These are phyloP conservation scores for Eudemis profundana DNA, from an alignment of 2,888 invertebrate species.

Conservation along the genomic window DNA sequence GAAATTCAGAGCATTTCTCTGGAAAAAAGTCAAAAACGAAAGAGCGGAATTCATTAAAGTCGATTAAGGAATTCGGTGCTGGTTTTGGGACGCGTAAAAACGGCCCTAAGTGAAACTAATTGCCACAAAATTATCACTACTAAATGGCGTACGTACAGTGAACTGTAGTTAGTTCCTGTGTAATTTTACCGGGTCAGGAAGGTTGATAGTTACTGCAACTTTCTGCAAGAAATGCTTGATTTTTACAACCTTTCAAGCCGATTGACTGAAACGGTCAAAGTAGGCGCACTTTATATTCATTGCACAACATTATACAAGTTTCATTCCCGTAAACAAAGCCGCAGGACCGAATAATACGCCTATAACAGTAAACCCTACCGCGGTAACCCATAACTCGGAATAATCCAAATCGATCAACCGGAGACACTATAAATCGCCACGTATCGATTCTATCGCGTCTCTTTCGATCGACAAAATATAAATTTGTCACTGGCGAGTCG, in stretches of 20 bases:
- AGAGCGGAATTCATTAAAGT: constrained; percentile 76
- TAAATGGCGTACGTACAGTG: constrained; percentile 55
- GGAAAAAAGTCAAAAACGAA: constrained; percentile 71
- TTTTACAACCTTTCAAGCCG: neutral
- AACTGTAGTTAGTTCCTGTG: constrained; percentile 21
- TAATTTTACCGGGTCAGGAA: neutral
- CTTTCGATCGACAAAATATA: constrained; percentile 80
- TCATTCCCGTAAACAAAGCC: constrained; percentile 47
- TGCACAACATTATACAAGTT: constrained; percentile 27
- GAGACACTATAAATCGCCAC: constrained; percentile 78
- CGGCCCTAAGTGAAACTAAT: constrained; percentile 63
- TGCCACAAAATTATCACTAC: constrained; percentile 68
- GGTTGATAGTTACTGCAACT: neutral
- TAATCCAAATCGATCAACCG: constrained; percentile 79
- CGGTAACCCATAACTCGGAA: constrained; percentile 67
- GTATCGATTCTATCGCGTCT: constrained; percentile 80
- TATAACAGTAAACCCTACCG: constrained; percentile 59
- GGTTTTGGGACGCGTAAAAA: constrained; percentile 59
- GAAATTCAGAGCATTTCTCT: constrained; percentile 77
- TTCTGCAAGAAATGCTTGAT: neutral
- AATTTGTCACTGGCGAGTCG: constrained; percentile 80
- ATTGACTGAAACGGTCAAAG: neutral
- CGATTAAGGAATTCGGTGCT: constrained; percentile 72
- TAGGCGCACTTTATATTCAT: constrained; percentile 14
- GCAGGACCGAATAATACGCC: constrained; percentile 61